Evolutionary conservation across 64 coral and sea anemone genomes (phyloP).

Genomic region (Dendrophyllia cribrosa): DNA sequence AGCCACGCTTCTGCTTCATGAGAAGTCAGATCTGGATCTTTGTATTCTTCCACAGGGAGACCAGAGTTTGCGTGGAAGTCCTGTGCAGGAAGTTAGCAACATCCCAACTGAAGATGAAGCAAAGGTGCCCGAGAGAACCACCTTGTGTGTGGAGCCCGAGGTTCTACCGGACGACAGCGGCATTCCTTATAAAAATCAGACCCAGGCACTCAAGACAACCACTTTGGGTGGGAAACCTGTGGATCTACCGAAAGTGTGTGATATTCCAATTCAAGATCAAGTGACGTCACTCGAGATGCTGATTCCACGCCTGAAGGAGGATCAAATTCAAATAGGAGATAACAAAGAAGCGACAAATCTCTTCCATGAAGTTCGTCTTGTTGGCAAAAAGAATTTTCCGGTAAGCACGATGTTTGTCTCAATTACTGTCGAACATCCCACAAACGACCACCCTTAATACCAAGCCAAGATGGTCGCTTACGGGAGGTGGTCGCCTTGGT

Average conservation of each 20-base stretch:
- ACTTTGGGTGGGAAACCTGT: not conserved
- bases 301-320: conserved; percentile 1
- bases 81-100: not conserved
- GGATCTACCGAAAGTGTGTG: not conserved
- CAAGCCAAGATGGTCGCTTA: too few relatives aligned
- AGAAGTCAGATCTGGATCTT: conserved; percentile 89
- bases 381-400: conserved; percentile 12
- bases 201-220: too few relatives aligned
- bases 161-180: too few relatives aligned
- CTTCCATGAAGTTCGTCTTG: conserved; percentile 33
- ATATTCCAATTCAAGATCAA: not conserved
- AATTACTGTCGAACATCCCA: not conserved
- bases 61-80: not conserved
- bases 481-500: too few relatives aligned
- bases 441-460: too few relatives aligned
- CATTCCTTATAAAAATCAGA: too few relatives aligned
- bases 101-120: not conserved
- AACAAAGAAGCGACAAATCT: not conserved
- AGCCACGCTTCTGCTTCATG: conserved; percentile 80
- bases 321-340: not conserved
- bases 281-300: not conserved
- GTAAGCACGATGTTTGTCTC: not conserved
- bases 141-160: too few relatives aligned
- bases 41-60: conserved; percentile 18
- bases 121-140: too few relatives aligned